These are phyloP conservation scores for Sigmodon hispidus DNA, from an alignment of 2,113 vertebrate genomes.

Conservation along the genomic window DNA sequence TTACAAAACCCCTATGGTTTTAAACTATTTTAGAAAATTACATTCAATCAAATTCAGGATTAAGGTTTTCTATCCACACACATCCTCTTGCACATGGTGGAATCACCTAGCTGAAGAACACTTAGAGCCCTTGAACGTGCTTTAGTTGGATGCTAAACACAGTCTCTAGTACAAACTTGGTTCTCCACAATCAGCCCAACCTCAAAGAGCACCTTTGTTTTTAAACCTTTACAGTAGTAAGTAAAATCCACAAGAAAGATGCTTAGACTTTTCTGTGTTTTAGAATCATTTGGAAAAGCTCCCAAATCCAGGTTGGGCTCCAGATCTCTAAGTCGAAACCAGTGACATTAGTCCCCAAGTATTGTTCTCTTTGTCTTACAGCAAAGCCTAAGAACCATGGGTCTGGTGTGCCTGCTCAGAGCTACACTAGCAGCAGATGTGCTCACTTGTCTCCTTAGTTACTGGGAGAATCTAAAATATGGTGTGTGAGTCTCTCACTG, in stretches of 20 bases:
- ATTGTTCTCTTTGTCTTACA: slow-evolving; percentile 3
- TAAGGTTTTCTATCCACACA: neutral
- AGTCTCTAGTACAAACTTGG: neutral
- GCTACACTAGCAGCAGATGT: neutral
- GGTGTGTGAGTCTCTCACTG: neutral
- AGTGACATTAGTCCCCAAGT: neutral
- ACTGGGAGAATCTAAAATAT: neutral
- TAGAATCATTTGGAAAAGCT: slow-evolving; percentile 48
- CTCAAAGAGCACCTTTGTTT: neutral
- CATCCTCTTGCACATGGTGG: neutral
- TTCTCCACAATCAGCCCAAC: neutral
- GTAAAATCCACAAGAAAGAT: slow-evolving; percentile 10
- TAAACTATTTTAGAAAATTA: neutral
- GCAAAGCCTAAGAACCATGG: neutral
- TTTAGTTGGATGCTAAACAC: neutral
- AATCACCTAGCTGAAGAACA: neutral
- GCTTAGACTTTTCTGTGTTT: neutral
- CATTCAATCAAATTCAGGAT: slow-evolving; percentile 9
- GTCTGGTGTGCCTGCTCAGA: neutral
- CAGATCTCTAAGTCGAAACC: slow-evolving; percentile 47
- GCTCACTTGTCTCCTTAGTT: neutral
- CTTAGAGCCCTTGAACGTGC: neutral
- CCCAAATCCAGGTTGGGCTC: neutral
- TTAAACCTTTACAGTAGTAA: slow-evolving; percentile 27
- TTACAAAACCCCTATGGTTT: neutral